Base-by-base conservation (phyloP, 2,888 invertebrate species). In the Brachynemurus nebulosus region DNA sequence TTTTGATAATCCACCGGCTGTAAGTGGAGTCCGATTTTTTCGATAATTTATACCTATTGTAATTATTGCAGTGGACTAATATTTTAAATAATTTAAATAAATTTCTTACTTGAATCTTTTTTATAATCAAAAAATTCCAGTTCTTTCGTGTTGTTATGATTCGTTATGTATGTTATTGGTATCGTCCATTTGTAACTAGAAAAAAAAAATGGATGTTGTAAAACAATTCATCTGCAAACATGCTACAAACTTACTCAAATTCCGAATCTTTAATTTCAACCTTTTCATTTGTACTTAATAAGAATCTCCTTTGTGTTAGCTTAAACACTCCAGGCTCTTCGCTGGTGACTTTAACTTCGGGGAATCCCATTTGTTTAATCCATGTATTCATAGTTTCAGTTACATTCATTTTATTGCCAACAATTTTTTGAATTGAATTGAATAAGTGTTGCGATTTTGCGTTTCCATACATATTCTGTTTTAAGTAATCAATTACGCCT, bases 341-440 rank as follows among this genome's bases (percentile, higher is more conserved):
- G 40, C 63, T 66, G 0, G 57, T 59, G 1, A 85, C 79, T 2
- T 66, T 72, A 3, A 93, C 65, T 1, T 91, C 69, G 0, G 92
- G 92, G 55, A 79, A 83, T 0, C 92, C 92, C 81, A 81, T 88
- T 64, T 92, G 91, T 34, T 74, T 71, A 0, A 88, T 91, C 86
- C 89, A 93, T 0, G 90, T 89, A 56, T 85, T 78, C 85, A 92
- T 85, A 47, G 70, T 69, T 55, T 61, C 70, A 54, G 63, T 66
- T 3, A 80, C 59, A 56, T 72, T 69, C 4, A 79, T 64, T 44
- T 65, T 61, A 11, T 61, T 62, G 27, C 64, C 65, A 44, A 74
- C 71, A 45, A 72, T 64, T 0, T 66, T 64, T 54, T 79, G 76
- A 17, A 91, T 62, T 36, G 76, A 76, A 2, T 71, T 64, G 56